These are phyloP conservation scores for Acromyrmex heyeri DNA, from an alignment of 1,140 invertebrate genomes.

Conservation along the genomic window DNA sequence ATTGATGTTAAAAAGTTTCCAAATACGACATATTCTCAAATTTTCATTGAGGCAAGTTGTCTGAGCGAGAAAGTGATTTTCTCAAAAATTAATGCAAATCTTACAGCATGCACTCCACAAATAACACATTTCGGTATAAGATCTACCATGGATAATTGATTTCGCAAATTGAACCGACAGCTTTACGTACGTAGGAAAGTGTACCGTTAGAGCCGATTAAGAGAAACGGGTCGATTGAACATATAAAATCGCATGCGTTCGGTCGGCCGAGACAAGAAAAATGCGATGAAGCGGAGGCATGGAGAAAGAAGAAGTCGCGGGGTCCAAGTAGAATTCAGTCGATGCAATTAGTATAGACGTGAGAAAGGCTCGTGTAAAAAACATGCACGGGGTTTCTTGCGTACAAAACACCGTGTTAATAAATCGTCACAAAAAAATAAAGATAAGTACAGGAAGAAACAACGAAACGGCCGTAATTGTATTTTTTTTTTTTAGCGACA, in stretches of 20 bases:
- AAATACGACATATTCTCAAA: neutral
- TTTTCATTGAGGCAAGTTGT: neutral
- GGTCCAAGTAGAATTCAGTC: conserved; percentile 50
- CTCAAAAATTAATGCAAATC: conserved; percentile 11
- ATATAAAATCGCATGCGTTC: conserved; percentile 48
- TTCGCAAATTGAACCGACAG: conserved; percentile 21
- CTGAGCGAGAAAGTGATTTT: conserved; percentile 5
- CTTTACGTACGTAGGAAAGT: conserved; percentile 10
- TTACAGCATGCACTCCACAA: neutral
- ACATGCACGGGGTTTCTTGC: neutral
- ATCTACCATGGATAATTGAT: conserved; percentile 32
- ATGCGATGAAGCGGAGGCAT: conserved; percentile 18
- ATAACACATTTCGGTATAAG: neutral
- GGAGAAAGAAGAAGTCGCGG: conserved; percentile 51
- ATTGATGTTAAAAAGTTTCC: neutral
- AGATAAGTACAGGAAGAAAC: neutral
- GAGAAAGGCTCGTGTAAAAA: conserved; percentile 58
- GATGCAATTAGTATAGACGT: conserved; percentile 62
- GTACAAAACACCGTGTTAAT: neutral
- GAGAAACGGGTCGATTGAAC: conserved; percentile 53
- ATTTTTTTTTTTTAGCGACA: conserved; percentile 12
- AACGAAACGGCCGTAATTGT: neutral
- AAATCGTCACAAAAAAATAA: conserved; percentile 9
- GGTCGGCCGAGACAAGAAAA: conserved; percentile 47
- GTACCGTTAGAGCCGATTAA: conserved; percentile 55